Base-by-base conservation (phyloP, 2,113 vertebrate species). In the Dicrurus megarhynchus region DNA sequence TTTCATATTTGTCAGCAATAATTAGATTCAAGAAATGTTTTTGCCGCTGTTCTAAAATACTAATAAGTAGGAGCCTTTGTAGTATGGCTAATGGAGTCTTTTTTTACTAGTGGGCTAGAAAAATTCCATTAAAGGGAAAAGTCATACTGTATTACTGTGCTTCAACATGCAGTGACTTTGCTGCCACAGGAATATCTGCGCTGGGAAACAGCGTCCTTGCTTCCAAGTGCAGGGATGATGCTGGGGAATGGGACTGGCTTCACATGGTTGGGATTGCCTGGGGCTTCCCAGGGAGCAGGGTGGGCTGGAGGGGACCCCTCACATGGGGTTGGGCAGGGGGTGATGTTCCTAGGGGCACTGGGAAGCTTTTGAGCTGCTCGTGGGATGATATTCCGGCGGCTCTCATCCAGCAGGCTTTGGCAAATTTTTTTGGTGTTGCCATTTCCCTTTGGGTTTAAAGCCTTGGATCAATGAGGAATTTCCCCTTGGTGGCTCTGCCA, bases 1-100 rank as follows among this genome's bases (percentile, higher is more conserved):
- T 98, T 98, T 98, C 98, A 98, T 98, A 98, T 98, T 98, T 98
- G 98, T 98, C 98, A 98, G 98, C 98, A 98, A 97, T 98, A 98
- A 98, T 98, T 98, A 98, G 97, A 97, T 97, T 98, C 98, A 98
- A 97, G 95, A 81, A 98, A 98, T 97, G 98, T 98, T 98, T 97
- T 97, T 95, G 97, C 97, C 89, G 73, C 97, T 95, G 95, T 98
- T 98, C 96, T 96, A 97, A 98, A 98, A 97, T 98, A 98, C 98
- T 98, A 98, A 98, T 98, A 98, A 98, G 97, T 93, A 97, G 96
- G 89, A 93, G 97, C 95, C 98, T 98, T 98, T 98, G 97, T 98
- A 97, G 95, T 98, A 93, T 92, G 93, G 95, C 95, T 98, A 97
- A 98, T 98, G 97, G 97, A 98, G 96, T 93, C 95, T 96, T 96